Percentiles rank a stretch among this genome's conserved stretches.
These are phyloP conservation scores for Bradypus variegatus DNA, from an alignment of 2,797 vertebrate genomes.

Conservation along the genomic window DNA sequence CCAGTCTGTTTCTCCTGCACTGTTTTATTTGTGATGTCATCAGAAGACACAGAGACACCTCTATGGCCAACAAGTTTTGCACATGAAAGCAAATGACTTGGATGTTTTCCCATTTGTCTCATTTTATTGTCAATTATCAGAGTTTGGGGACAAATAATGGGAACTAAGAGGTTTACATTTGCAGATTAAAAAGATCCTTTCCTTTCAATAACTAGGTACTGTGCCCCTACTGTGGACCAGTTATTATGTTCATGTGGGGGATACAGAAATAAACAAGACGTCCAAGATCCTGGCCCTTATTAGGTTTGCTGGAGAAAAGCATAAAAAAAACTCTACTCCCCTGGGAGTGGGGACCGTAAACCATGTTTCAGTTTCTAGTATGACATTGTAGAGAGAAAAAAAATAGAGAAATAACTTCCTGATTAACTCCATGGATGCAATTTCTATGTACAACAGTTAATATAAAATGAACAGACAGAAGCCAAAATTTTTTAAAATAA, in stretches of 20 bases:
- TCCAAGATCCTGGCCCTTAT: background rate
- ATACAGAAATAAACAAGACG: background rate
- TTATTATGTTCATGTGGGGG: too few relatives aligned
- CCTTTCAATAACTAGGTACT: background rate
- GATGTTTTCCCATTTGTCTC: background rate
- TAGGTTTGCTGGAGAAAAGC: background rate
- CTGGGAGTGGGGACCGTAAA: background rate
- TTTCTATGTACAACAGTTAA: background rate
- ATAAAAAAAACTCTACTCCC: background rate
- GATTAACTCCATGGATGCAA: background rate
- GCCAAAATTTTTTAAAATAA: background rate
- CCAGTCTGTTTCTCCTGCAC: background rate
- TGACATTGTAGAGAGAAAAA: background rate
- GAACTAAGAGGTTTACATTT: background rate
- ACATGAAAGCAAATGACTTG: background rate
- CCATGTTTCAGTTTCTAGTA: background rate
- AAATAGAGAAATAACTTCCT: background rate
- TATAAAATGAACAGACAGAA: background rate
- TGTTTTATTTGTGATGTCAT: background rate
- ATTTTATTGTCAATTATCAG: background rate
- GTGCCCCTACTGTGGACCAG: background rate
- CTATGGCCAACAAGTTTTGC: background rate
- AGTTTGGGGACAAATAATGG: background rate
- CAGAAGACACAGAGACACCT: background rate
- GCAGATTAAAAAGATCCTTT: background rate